These are phyloP conservation scores for Tachysurus vachellii DNA, from an alignment of 2,113 vertebrate species.

Conservation along the genomic window DNA sequence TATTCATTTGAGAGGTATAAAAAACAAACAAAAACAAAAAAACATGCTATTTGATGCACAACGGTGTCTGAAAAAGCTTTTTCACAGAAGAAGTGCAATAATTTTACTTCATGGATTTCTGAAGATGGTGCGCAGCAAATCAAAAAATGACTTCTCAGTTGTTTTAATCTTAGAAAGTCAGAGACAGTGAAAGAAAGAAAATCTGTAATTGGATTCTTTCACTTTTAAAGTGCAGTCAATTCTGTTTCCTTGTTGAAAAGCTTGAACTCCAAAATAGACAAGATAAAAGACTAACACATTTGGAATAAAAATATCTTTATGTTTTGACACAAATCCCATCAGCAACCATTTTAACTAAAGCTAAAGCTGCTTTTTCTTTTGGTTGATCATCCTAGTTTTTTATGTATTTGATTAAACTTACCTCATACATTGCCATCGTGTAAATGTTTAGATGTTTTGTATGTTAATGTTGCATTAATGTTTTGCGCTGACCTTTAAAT, in stretches of 20 bases:
- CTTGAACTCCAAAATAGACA: not conserved
- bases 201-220: not conserved
- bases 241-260: not conserved
- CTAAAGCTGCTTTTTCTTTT: not conserved
- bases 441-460: not conserved
- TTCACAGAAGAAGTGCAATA: not conserved
- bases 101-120: not conserved
- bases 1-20: not conserved
- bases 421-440: not conserved
- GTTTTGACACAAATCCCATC: not conserved
- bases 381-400: not conserved
- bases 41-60: not conserved
- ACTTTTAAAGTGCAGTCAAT: not conserved
- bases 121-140: not conserved
- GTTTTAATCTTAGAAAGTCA: slow-evolving; percentile 1
- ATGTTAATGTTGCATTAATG: not conserved
- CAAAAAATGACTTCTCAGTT: not conserved
- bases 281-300: not conserved
- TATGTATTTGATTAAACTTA: not conserved
- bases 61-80: not conserved
- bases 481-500: not conserved
- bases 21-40: not conserved
- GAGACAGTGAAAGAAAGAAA: not conserved
- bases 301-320: not conserved
- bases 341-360: not conserved